phyloP scores from a whole-genome alignment of 2,888 invertebrate genomes.

The Itoplectis maculator region DNA sequence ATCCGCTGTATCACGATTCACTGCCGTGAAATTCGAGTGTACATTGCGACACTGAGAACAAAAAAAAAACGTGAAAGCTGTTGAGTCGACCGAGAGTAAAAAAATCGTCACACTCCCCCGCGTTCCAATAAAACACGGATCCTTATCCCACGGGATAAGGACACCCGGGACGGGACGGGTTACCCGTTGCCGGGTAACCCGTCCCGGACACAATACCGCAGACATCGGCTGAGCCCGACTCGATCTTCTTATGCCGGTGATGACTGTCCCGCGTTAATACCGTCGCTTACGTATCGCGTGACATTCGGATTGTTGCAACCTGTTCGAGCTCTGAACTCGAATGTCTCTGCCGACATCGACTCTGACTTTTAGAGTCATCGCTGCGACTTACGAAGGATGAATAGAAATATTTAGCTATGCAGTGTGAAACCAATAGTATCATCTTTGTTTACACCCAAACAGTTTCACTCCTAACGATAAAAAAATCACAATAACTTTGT shows the following conservation, averaged over 20 bases:
- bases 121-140: constrained; percentile 74
- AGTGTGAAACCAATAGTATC: too few relatives aligned
- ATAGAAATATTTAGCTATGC: too few relatives aligned
- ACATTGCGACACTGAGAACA: not conserved
- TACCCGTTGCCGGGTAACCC: constrained; percentile 23
- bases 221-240: constrained; percentile 32
- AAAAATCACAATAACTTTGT: too few relatives aligned
- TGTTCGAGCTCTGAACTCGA: not conserved
- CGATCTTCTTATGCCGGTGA: constrained; percentile 45
- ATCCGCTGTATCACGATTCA: not conserved
- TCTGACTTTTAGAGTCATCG: not conserved
- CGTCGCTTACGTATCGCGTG: constrained; percentile 37
- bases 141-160: constrained; percentile 42
- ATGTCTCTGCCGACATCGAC: not conserved
- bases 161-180: too few relatives aligned
- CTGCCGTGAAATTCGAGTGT: not conserved
- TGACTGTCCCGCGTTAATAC: constrained; percentile 40
- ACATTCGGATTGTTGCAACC: constrained; percentile 41
- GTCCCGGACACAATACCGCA: constrained; percentile 36
- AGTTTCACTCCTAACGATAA: too few relatives aligned
- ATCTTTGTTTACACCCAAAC: too few relatives aligned
- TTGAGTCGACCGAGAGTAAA: constrained; percentile 34
- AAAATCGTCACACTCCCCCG: constrained; percentile 75
- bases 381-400: not conserved
- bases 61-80: constrained; percentile 5